Base-by-base conservation (phyloP, 2,797 vertebrate species). In the Pithecia hirsuta region DNA sequence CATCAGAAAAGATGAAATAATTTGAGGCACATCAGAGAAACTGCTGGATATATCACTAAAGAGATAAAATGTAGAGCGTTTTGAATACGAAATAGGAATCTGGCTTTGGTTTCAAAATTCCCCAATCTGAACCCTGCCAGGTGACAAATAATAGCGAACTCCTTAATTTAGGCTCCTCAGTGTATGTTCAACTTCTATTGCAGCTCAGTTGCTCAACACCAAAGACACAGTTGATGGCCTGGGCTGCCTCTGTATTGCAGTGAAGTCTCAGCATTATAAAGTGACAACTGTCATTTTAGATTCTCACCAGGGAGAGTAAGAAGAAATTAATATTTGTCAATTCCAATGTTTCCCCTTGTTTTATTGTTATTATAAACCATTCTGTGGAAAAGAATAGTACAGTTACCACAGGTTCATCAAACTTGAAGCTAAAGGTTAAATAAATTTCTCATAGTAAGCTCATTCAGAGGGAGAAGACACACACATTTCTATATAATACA, bases 351-450 rank as follows among this genome's bases (percentile, higher is more conserved):
- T 98, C 82, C 52, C 85, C 81, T 93, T 96, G 67, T 94, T 98
- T 98, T 98, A 96, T 97, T 98, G 80, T 97, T 98, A 96, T 92
- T 97, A 96, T 97, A 97, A 98, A 96, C 57, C 84, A 52, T 95
- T 72, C 74, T 95, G 30, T 75, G 97, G 82, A 96, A 96, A 88
- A 72, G 89, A 97, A 97, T 97, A 97, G 87, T 72, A 76, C 17
- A 89, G 24, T 97, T 96, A 98, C 95, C 88, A 87, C 93, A 97
- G 89, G 80, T 97, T 95, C 95, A 95, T 98, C 96, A 97, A 93
- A 98, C 64, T 96, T 96, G 96, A 98, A 97, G 96, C 59, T 98
- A 98, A 98, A 98, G 93, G 94, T 98, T 98, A 98, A 98, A 97
- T 95, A 52, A 93, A 96, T 98, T 98, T 98, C 90, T 97, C 89